phyloP scores from a whole-genome alignment of 2,888 invertebrate genomes.

The Drosophila mercatorum region DNA sequence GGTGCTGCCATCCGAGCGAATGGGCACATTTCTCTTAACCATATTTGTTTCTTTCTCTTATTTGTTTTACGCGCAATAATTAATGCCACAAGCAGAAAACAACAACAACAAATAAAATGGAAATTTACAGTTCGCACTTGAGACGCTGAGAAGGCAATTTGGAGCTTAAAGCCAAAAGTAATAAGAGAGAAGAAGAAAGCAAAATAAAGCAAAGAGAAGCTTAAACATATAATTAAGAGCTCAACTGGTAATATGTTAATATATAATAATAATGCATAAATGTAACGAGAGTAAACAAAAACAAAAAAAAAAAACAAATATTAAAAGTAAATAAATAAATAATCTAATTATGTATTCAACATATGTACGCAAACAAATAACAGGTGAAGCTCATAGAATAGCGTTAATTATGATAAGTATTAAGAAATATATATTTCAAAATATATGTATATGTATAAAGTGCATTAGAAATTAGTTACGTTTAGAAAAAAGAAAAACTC shows the following conservation, averaged over 20 bases:
- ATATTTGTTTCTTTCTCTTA: constrained; percentile 19
- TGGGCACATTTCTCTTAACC: constrained; percentile 17
- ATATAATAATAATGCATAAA: constrained; percentile 1
- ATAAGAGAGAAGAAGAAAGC: background rate
- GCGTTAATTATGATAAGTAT: constrained; percentile 10
- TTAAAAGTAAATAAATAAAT: constrained; percentile 7
- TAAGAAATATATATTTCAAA: background rate
- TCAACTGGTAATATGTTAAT: constrained; percentile 17
- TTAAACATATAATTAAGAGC: constrained; percentile 12
- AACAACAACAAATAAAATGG: constrained; percentile 16
- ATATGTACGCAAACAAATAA: constrained; percentile 35
- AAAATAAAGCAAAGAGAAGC: constrained; percentile 1
- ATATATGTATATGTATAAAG: constrained; percentile 38
- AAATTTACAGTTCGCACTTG: constrained; percentile 22
- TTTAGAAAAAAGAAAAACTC: too few relatives aligned
- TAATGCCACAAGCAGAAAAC: constrained; percentile 43
- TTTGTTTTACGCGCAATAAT: constrained; percentile 55
- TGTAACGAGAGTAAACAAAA: constrained; percentile 20
- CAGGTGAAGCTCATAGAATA: constrained; percentile 42
- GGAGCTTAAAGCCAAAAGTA: constrained; percentile 3
- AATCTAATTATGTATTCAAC: constrained; percentile 11
- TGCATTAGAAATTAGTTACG: constrained; percentile 26
- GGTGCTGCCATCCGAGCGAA: constrained; percentile 47
- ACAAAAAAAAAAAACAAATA: constrained; percentile 1
- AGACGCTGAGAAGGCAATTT: constrained; percentile 23